Base-by-base conservation (phyloP, 2,797 vertebrate genomes). In the Siniperca obscura region DNA sequence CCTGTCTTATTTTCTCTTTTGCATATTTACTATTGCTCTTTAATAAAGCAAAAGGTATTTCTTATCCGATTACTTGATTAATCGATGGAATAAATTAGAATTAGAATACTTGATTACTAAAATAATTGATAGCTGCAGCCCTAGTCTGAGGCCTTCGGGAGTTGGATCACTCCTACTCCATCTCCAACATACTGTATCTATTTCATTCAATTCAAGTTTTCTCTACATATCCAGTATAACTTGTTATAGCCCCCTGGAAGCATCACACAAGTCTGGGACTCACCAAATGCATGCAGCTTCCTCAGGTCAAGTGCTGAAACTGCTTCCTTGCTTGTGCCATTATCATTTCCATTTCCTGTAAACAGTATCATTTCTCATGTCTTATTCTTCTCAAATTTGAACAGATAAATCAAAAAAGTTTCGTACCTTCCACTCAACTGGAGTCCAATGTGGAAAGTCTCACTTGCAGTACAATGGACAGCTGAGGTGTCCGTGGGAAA, bases 171-270 rank as follows among this genome's bases (percentile, higher is more conserved):
- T 64, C 52, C 52, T n/a, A 25, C 60, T 55, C 17, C 22, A 50
- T 42, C 66, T 57, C 57, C 57, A 17, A 70, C 36, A 22, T 38
- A 17, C 55, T 70, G 22, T 2, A 64, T 57, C 68, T 38, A 22
- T 69, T 81, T 67, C 34, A 87, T 85, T 85, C 30, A 30, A 30
- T 30, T 30, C 30, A 6, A 13, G 3, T 83, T 81, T 46, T 34
- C 79, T 55, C 68, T 21, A 67, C 53, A 74, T 40, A 62, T 55
- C 46, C 65, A 42, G 14, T 68, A 55, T 70, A 48, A 66, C 64
- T 77, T 77, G 56, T 82, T 56, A 16, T 1, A 62, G 66, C 66
- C 72, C 19, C 36, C 16, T 12, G 55, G 57, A 78, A 84, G 25
- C 5, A 74, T 70, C 59, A 71, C 46, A 36, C 8, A 27, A 38